phyloP scores from a whole-genome alignment of 1,140 invertebrate species.

The Heliconius nattereri region DNA sequence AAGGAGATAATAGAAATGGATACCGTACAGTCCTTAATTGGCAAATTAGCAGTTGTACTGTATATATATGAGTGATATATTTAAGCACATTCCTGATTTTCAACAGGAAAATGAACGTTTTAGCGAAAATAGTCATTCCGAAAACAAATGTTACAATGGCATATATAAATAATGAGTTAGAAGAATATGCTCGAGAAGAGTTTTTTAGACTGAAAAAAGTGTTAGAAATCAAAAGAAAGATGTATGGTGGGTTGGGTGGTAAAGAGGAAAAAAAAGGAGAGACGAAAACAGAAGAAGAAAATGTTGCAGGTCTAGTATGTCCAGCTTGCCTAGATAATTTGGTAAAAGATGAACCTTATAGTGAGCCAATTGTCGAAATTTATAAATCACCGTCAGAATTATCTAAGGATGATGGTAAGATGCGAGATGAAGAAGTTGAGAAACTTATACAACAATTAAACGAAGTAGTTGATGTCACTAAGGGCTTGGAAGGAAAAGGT shows the following conservation, averaged over 20 bases:
- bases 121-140: slow-evolving; percentile 92
- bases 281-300: slow-evolving; percentile 8
- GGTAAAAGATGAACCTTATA: background rate
- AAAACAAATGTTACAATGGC: slow-evolving; percentile 86
- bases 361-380: slow-evolving; percentile 6
- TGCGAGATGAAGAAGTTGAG: slow-evolving; percentile 36
- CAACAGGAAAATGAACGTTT: slow-evolving; percentile 88
- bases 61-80: slow-evolving; percentile 22
- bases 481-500: slow-evolving; percentile 47
- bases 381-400: slow-evolving; percentile 11
- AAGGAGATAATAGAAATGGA: background rate
- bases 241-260: slow-evolving; percentile 24
- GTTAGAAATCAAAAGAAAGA: slow-evolving; percentile 83
- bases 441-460: slow-evolving; percentile 46
- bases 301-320: background rate
- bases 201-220: slow-evolving; percentile 91
- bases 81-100: slow-evolving; percentile 44
- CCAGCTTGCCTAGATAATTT: background rate
- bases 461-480: slow-evolving; percentile 48
- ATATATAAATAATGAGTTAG: slow-evolving; percentile 90
- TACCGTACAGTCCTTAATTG: slow-evolving; percentile 55
- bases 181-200: slow-evolving; percentile 92
- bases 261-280: slow-evolving; percentile 27
- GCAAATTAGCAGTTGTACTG: slow-evolving; percentile 45
- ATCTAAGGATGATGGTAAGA: slow-evolving; percentile 11